These are phyloP conservation scores for Pica pica DNA, from an alignment of 2,113 vertebrate species.

Conservation along the genomic window DNA sequence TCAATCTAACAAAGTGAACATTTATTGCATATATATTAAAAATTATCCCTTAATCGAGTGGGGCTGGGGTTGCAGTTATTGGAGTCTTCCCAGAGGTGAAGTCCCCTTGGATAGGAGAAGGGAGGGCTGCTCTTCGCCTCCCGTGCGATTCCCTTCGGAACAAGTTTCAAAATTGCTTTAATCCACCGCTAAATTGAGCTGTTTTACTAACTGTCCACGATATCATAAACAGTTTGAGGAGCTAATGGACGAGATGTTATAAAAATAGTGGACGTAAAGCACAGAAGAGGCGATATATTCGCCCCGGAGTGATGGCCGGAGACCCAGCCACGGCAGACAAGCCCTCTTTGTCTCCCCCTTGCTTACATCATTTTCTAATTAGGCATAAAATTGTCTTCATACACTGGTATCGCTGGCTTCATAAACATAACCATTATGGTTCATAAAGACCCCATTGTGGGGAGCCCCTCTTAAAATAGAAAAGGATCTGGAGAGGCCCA, in stretches of 20 bases:
- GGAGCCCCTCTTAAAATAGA: slow-evolving; percentile 85
- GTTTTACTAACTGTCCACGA: slow-evolving; percentile 82
- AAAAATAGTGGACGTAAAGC: slow-evolving; percentile 57
- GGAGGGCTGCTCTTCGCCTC: slow-evolving; percentile 21
- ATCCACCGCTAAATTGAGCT: slow-evolving; percentile 80
- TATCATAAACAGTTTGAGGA: slow-evolving; percentile 72
- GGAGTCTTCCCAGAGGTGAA: slow-evolving; percentile 94
- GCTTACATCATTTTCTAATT: slow-evolving; percentile 83
- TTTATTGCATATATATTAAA: slow-evolving; percentile 99
- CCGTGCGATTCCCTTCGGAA: slow-evolving; percentile 84
- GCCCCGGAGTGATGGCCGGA: slow-evolving; percentile 33
- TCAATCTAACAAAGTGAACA: slow-evolving; percentile 99
- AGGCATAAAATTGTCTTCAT: slow-evolving; percentile 86
- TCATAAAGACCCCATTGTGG: slow-evolving; percentile 92
- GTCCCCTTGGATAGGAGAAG: slow-evolving; percentile 83
- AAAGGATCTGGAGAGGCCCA: slow-evolving; percentile 64
- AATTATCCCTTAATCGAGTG: slow-evolving; percentile 96
- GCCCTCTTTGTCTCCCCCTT: slow-evolving; percentile 60
- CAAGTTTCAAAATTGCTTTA: slow-evolving; percentile 84
- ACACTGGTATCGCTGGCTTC: slow-evolving; percentile 85
- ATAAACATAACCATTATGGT: slow-evolving; percentile 91
- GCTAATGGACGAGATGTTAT: slow-evolving; percentile 54
- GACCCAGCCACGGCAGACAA: slow-evolving; percentile 44
- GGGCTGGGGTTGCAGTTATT: slow-evolving; percentile 91
- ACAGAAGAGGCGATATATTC: slow-evolving; percentile 37